These are phyloP conservation scores for Leptonema lineaticorne DNA, from an alignment of 1,140 invertebrate species.

Conservation along the genomic window DNA sequence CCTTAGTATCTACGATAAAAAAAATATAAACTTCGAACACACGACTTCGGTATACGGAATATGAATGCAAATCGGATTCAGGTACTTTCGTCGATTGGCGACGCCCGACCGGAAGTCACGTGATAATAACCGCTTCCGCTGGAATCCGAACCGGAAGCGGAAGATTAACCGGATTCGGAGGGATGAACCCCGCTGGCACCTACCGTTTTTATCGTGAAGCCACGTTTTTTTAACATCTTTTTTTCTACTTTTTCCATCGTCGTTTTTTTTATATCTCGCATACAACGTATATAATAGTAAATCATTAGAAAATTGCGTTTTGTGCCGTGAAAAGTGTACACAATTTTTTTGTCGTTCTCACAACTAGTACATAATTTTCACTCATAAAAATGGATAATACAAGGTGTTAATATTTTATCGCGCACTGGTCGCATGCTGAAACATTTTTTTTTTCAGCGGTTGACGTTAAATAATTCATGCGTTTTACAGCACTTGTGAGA, in stretches of 20 bases:
- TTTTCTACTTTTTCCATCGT: too few species aligned
- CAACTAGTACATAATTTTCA: slow-evolving; percentile 1
- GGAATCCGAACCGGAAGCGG: not conserved
- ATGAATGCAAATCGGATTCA: slow-evolving; percentile 10
- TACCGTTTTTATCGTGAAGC: too few species aligned
- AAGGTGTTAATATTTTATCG: slow-evolving; percentile 10
- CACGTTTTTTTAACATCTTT: too few species aligned
- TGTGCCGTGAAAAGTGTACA: too few species aligned
- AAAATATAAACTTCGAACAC: slow-evolving; percentile 1
- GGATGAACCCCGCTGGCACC: too few species aligned
- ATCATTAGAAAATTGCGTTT: too few species aligned
- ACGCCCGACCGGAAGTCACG: not conserved
- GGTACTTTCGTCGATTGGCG: too few species aligned
- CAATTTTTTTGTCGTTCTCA: too few species aligned
- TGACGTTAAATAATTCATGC: slow-evolving; percentile 13
- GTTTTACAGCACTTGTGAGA: not conserved
- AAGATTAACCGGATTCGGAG: too few species aligned
- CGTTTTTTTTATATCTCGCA: too few species aligned
- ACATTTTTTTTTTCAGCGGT: not conserved
- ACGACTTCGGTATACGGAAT: not conserved
- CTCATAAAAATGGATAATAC: slow-evolving; percentile 1
- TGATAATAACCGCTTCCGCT: not conserved
- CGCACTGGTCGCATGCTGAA: not conserved
- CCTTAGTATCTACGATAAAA: not conserved
- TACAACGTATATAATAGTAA: too few species aligned